Base-by-base conservation (phyloP, 2,113 vertebrate genomes). In the Thunnus thynnus region DNA sequence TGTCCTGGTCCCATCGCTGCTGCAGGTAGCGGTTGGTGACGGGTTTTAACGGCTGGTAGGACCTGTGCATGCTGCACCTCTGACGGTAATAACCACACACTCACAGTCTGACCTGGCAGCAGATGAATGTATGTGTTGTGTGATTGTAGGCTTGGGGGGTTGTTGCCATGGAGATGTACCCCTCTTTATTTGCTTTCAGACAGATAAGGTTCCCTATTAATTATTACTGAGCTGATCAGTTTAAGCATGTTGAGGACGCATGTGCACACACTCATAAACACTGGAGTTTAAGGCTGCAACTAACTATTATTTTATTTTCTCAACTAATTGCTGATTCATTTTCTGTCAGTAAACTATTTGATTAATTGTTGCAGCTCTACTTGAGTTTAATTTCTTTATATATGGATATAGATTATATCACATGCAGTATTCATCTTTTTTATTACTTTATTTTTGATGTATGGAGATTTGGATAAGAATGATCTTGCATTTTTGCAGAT, bases 1-100 rank as follows among this genome's bases (percentile, higher is more conserved):
- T 18, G 4, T 44, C 64, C 47, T 93, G 86, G 91, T 96, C 95
- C 95, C 95, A 96, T 77, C 88, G 84, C 67, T 94, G 91, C 88
- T 96, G 95, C 83, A 96, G 91, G 83, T 91, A 94, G 13, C 90
- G 91, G 88, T 93, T 96, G 60, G 94, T 87, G 64, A 91, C 76
- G 0, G 95, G 95, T 18, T 94, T 86, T 0, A 95, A 46, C 0
- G 95, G 94, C 79, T 95, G 95, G 78, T 95, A 96, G 0, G 92
- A 91, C 82, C 89, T 80, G 77, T 95, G 91, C 96, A 96, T 96
- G 52, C 41, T 84, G 44, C 18, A 13, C 0, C 0, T 71, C 22
- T 16, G 76, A 46, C 61, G 3, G 13, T 27, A 9, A n/a, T 9
- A n/a, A 30, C 20, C 17, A 9, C 47, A 36, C 55, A 46, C 17